Percentiles rank a stretch among this genome's conserved stretches.
Evolutionary conservation across 2,797 vertebrate species (phyloP).

Genomic region (Pipistrellus pygmaeus): DNA sequence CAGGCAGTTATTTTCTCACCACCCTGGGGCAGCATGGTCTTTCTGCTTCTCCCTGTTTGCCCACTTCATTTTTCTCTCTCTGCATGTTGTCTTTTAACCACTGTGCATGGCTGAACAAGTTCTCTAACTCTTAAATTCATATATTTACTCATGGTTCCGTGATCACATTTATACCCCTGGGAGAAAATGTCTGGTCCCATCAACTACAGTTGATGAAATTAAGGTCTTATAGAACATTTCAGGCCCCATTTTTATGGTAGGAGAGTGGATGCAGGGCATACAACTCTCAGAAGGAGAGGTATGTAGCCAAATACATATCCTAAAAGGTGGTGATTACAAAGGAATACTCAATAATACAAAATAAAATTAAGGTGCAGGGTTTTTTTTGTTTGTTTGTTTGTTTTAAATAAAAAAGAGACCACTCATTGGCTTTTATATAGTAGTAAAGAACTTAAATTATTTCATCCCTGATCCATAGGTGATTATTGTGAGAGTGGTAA

Average conservation of each 20-base stretch:
- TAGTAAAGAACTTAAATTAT: conserved; percentile 36
- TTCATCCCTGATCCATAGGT: background rate
- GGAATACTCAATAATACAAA: conserved; percentile 10
- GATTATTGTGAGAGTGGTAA: conserved; percentile 53
- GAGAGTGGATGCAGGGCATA: background rate
- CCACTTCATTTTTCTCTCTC: background rate
- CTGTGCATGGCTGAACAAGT: background rate
- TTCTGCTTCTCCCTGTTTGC: background rate
- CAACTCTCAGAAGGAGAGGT: background rate
- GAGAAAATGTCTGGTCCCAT: conserved; percentile 53
- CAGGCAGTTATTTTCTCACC: background rate
- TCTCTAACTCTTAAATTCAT: conserved; percentile 39
- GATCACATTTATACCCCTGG: conserved; percentile 23
- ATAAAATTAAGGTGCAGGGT: background rate
- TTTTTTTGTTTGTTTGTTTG: background rate
- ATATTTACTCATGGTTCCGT: conserved; percentile 49
- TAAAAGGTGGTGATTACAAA: conserved; percentile 44
- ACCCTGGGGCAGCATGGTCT: background rate
- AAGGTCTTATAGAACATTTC: conserved; percentile 3
- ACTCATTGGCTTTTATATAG: conserved; percentile 11
- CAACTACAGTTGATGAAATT: background rate
- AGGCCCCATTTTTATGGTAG: background rate
- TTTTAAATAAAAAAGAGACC: background rate
- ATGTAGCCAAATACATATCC: background rate
- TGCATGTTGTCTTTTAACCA: conserved; percentile 45